Percentiles rank a stretch among this genome's conserved stretches.
These are phyloP conservation scores for Panorpa germanica DNA, from an alignment of 2,888 invertebrate species.

Conservation along the genomic window DNA sequence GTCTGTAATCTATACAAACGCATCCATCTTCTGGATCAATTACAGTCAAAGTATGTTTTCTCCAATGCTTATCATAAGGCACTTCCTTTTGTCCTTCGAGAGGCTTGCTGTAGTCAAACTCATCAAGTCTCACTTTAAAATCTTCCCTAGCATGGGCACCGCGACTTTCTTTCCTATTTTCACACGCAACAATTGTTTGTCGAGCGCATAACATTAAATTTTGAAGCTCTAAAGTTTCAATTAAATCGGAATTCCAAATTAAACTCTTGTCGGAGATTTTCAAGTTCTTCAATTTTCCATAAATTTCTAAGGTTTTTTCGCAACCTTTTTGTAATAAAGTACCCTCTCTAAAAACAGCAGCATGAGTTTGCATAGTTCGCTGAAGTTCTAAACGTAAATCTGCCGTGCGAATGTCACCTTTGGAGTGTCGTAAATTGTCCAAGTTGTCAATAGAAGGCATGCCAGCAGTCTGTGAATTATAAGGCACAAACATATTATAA, in stretches of 20 bases:
- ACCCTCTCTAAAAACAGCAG: no score
- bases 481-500: no score
- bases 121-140: constrained; percentile 75
- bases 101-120: constrained; percentile 86
- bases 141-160: constrained; percentile 99
- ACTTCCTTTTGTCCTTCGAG: constrained; percentile 60
- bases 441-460: no score
- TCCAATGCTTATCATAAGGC: constrained; percentile 80
- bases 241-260: constrained; percentile 94
- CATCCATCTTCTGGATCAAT: constrained; percentile 58
- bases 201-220: constrained; percentile 87
- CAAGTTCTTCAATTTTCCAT: no score
- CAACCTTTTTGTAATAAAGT: no score
- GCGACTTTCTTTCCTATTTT: constrained; percentile 88
- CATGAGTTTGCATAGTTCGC: no score
- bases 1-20: constrained; percentile 69
- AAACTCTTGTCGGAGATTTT: no score
- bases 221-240: constrained; percentile 93
- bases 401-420: no score
- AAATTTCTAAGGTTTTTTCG: no score
- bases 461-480: no score
- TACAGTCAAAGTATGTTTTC: constrained; percentile 84
- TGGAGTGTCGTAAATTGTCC: no score
- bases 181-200: constrained; percentile 82
- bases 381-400: no score